Evolutionary conservation across 2,797 vertebrate species (phyloP).

Genomic region (Enteromius unitaeniatus): DNA sequence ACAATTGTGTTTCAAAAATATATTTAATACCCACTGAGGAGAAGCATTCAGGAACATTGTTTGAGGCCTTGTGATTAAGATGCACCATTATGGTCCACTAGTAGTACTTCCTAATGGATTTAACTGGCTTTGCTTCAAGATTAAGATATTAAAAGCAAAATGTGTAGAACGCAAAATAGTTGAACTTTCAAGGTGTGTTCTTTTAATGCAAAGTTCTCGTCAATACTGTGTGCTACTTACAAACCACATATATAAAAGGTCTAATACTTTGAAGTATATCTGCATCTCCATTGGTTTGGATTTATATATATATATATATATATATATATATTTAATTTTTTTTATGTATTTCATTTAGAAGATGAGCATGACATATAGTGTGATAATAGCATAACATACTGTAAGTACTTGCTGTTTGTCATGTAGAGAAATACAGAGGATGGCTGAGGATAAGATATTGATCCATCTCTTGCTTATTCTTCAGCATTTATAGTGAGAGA

Average conservation of each 20-base stretch:
- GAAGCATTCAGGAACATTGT: not conserved
- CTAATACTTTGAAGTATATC: conserved; percentile 15
- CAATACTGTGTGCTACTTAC: not conserved
- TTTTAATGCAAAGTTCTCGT: not conserved
- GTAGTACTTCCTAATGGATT: not conserved
- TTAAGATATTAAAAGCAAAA: not conserved
- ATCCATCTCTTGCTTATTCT: conserved; percentile 36
- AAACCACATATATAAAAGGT: not conserved
- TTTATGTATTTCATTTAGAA: not conserved
- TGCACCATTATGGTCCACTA: not conserved
- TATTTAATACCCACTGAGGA: not conserved
- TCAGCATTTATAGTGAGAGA: conserved; percentile 29
- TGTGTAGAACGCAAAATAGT: not conserved
- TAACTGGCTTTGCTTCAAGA: not conserved
- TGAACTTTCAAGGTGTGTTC: not conserved
- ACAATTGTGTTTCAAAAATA: conserved; percentile 8
- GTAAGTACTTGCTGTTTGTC: conserved; percentile 15
- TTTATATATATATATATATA: not conserved
- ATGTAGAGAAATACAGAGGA: conserved; percentile 32
- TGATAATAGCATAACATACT: conserved; percentile 14
- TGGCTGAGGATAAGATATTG: conserved; percentile 49
- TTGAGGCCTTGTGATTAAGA: not conserved
- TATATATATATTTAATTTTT: not conserved
- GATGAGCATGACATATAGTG: conserved; percentile 14
- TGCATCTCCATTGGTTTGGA: not conserved